Base-by-base conservation (phyloP, 2,888 invertebrate species). In the Agriotes lineatus region DNA sequence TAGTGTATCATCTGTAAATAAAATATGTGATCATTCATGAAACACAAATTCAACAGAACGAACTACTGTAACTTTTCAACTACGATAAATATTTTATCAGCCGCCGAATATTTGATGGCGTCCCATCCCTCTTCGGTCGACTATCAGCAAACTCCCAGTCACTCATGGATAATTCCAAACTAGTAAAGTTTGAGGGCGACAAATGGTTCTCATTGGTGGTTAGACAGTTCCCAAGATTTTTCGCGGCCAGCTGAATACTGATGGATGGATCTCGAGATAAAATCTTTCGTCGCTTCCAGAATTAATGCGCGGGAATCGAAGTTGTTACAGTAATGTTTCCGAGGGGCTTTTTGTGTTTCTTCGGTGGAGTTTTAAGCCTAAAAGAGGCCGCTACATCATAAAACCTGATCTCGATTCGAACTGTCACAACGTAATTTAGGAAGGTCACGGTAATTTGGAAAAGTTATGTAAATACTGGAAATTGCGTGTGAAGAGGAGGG, bases 141-240 rank as follows among this genome's bases (percentile, higher is more conserved):
- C 6, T 10, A 12, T 12, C 12, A n/a, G 2, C 37, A 42, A 42
- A 14, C 16, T 42, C 16, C 7, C 42, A 18, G 1, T 18, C 18
- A 3, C 14, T 52, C 30, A 33, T 35, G 25, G 33, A 52, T 52
- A 52, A 52, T 52, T 30, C 35, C 7, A 19, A 52, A 52, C 52
- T 52, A 52, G 16, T 25, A 16, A 33, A 52, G 52, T 52, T 52
- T 5, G 33, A 52, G 33, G 25, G 16, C 52, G 52, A 52, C 52
- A 52, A 52, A 52, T 52, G 52, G 52, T 52, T 33, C 33, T 52
- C 30, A 52, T 52, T 52, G 52, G 52, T 18, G 52, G 52, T 52
- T 52, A n/a, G 52, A 33, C 16, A 35, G 52, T 30, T 42, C 33
- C 33, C 18, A 10, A 30, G 33, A 52, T 52, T 52, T 52, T 52